Base-by-base conservation (phyloP, 2,797 vertebrate species). In the Vespertilio murinus region DNA sequence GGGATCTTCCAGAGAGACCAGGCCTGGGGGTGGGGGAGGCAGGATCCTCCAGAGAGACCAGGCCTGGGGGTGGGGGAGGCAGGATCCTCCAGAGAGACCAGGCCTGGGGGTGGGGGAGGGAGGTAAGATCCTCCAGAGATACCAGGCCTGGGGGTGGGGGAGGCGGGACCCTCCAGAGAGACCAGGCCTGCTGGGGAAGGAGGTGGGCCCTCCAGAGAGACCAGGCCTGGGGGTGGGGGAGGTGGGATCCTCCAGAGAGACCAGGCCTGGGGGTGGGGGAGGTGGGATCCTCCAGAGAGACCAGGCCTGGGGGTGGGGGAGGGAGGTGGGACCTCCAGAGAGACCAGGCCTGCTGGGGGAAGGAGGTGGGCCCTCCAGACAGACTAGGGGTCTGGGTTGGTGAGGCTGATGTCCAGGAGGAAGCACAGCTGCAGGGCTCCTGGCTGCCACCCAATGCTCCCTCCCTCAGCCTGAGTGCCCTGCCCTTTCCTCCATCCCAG, bases 401-500 rank as follows among this genome's bases (percentile, higher is more conserved):
- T 28, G 75, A 13, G 40, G 23, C 69, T 61, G 40, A 40, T 28
- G 38, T 35, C 28, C 89, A n/a, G 67, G 6, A 20, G 61, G 82
- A 10, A 85, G 25, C 45, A 33, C 47, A 14, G 61, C 40, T 73
- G 64, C 59, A 75, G 74, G 77, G 61, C 14, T 54, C 59, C 67
- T 33, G 84, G 69, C 77, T 47, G 14, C 35, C 35, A 16, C 67
- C 56, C 20, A 8, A 38, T 2, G 0, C 17, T 25, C 45, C 23
- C 35, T 33, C 30, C 65, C 2, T 0, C 5, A 30, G 8, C 83
- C 65, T 16, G 33, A 22, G 28, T 0, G 0, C 52, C 64, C 45
- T 11, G 23, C 20, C 65, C 69, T 22, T 7, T 45, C 17, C 71
- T 52, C 22, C 35, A 13, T 17, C 33, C 74, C 17, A 47, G 42